Base-by-base conservation (phyloP, 2,113 vertebrate species). In the Glaucomys volans region DNA sequence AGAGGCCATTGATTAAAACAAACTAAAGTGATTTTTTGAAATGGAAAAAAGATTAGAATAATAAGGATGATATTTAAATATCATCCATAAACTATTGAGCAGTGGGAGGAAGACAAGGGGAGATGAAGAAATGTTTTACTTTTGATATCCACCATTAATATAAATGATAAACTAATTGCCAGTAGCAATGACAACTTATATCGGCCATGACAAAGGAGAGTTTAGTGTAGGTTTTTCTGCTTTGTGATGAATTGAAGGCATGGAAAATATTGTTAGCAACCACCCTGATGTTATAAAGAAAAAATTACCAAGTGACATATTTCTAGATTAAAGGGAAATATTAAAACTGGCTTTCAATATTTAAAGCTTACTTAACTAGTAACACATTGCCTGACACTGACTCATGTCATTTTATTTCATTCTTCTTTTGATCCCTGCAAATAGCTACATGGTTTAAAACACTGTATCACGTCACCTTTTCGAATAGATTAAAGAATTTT, bases 251-350 rank as follows among this genome's bases (percentile, higher is more conserved):
- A 95, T 30, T 95, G 97, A 98, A 98, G 97, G 92, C 92, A 97
- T 97, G 96, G 97, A 98, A 98, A 98, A 98, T 98, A 90, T 97
- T 98, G 98, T 98, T 98, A 97, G 92, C 75, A 98, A 98, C 98
- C 97, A 98, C 94, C 86, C 92, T 97, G 76, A 74, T 37, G 90
- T 95, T 98, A 96, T 96, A 95, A 98, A 97, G 72, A 93, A 98
- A 98, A 97, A 95, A 97, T 96, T 97, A 96, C 96, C 96, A 50
- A 98, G 97, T 98, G 98, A 98, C 98, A 98, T 98, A 97, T 98
- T 98, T 98, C 0, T 32, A 98, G 98, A 99, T 99, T 98, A 99
- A 99, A 99, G 98, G 98, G 98, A 99, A 99, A 99, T 99, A 99
- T 99, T 99, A 98, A 99, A 98, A 98, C 97, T 98, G 97, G 95